A percentile compares a stretch with the other conserved stretches of the same genome.
These are phyloP conservation scores for Piprites chloris DNA, from an alignment of 2,113 vertebrate species.

Conservation along the genomic window DNA sequence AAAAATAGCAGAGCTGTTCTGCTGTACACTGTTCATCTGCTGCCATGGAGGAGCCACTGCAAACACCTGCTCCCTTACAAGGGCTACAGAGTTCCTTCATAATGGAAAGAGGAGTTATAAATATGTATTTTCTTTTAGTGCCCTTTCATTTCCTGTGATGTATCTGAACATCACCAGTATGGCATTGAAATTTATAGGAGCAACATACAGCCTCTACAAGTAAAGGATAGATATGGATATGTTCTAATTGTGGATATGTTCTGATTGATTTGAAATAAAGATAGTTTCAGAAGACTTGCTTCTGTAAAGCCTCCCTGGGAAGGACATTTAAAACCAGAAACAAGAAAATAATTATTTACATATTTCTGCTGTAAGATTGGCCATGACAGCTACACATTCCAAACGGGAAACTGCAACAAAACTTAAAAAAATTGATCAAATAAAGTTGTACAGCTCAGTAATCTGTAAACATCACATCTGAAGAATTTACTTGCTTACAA, in stretches of 20 bases:
- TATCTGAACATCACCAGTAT: neutral
- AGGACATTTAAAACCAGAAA: neutral
- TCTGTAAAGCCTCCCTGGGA: neutral
- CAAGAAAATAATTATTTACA: neutral
- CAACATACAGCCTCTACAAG: neutral
- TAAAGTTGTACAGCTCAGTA: neutral
- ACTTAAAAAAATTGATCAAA: neutral
- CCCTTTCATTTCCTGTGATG: neutral
- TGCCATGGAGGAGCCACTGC: neutral
- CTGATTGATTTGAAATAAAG: neutral
- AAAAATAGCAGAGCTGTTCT: slow-evolving; percentile 2
- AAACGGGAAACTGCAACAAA: neutral
- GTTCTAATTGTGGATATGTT: neutral
- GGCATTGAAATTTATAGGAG: neutral
- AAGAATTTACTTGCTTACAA: neutral
- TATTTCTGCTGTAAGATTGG: neutral
- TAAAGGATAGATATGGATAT: neutral
- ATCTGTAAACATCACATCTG: neutral
- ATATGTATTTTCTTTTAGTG: neutral
- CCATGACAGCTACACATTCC: neutral
- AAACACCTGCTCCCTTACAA: neutral
- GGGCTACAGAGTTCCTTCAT: neutral
- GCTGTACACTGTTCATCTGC: neutral
- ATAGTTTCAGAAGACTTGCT: neutral
- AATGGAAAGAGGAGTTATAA: neutral